These are phyloP conservation scores for Prunella himalayana DNA, from an alignment of 2,113 vertebrate genomes.

Conservation along the genomic window DNA sequence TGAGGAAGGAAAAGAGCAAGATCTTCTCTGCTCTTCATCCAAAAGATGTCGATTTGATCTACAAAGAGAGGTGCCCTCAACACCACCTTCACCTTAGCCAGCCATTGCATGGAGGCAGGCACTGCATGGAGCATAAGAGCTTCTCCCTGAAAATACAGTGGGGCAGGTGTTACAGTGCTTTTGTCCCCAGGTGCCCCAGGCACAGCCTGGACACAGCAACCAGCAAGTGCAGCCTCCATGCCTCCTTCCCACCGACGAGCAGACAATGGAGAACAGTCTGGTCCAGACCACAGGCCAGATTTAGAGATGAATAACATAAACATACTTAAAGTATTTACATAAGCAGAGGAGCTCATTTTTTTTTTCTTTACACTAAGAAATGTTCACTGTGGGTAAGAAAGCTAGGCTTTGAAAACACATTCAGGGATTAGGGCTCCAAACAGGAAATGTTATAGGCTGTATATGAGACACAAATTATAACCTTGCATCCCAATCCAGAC, in stretches of 20 bases:
- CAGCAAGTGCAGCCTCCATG: rapidly evolving
- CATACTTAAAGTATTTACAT: neutral
- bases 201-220: neutral
- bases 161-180: neutral
- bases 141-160: neutral
- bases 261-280: neutral
- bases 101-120: neutral
- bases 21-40: neutral
- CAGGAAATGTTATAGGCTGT: neutral
- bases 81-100: neutral
- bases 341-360: neutral
- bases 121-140: rapidly evolving
- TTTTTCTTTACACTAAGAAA: neutral
- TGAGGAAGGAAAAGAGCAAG: neutral
- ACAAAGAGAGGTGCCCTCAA: neutral
- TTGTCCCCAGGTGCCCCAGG: neutral
- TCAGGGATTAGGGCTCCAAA: neutral
- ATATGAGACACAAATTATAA: neutral
- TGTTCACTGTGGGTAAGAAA: neutral
- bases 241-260: rapidly evolving
- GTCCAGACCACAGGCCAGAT: neutral
- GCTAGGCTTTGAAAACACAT: neutral
- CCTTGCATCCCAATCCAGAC: neutral
- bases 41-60: neutral
- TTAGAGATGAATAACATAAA: neutral